Evolutionary conservation across 2,113 vertebrate genomes (phyloP).

Genomic region (Progne subis): DNA sequence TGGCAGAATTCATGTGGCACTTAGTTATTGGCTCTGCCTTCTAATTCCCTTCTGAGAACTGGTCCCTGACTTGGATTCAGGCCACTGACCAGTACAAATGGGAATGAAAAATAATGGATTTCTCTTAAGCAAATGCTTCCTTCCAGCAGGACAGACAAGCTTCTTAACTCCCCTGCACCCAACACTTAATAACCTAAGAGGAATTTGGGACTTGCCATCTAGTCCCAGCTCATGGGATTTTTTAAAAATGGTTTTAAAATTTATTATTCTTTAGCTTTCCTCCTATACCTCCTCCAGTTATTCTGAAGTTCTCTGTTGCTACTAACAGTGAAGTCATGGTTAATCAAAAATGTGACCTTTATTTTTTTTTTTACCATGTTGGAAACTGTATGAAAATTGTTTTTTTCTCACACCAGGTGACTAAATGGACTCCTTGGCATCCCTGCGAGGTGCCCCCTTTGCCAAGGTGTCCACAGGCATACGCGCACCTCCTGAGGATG

Average conservation of each 20-base stretch:
- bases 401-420: not conserved
- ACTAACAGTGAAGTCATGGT: not conserved
- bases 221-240: not conserved
- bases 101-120: not conserved
- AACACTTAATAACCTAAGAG: not conserved
- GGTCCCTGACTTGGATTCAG: not conserved
- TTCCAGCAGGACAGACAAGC: not conserved
- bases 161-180: not conserved
- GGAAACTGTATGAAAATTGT: not conserved
- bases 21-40: not conserved
- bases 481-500: not conserved
- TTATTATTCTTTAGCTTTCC: not conserved
- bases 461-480: rapidly evolving
- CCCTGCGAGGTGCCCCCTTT: not conserved
- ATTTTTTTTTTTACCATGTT: not conserved
- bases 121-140: not conserved
- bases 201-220: not conserved
- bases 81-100: not conserved
- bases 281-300: not conserved
- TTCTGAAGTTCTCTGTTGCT: not conserved
- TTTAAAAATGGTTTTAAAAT: not conserved
- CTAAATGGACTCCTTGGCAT: not conserved
- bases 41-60: not conserved
- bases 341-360: not conserved
- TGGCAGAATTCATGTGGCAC: not conserved